Percentiles rank a stretch among this genome's conserved stretches.
Evolutionary conservation across 2,888 invertebrate species (phyloP).

Genomic region (Zygothrica quintamaculata): DNA sequence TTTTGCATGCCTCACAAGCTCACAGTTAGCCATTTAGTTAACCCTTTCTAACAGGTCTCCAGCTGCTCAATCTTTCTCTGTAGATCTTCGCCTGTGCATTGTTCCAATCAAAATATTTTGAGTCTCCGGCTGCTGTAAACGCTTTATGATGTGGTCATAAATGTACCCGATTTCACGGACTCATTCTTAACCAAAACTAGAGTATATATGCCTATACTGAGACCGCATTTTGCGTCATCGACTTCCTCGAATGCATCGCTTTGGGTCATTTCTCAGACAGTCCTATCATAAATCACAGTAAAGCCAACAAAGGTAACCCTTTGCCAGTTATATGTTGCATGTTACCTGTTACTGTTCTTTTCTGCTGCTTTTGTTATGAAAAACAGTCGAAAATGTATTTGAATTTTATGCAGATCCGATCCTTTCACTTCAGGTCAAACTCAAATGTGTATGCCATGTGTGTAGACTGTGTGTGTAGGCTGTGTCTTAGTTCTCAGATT

Average conservation of each 20-base stretch:
- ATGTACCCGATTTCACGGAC: slow-evolving; percentile 61
- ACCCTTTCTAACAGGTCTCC: slow-evolving; percentile 53
- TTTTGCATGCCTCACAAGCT: too few species aligned
- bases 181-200: slow-evolving; percentile 32
- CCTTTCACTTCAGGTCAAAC: background rate
- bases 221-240: slow-evolving; percentile 63
- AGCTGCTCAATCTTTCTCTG: slow-evolving; percentile 44
- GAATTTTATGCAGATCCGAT: slow-evolving; percentile 16
- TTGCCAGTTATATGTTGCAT: slow-evolving; percentile 25
- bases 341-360: slow-evolving; percentile 45
- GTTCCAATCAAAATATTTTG: slow-evolving; percentile 82
- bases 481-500: too few species aligned
- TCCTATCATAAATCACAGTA: slow-evolving; percentile 60
- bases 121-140: slow-evolving; percentile 62
- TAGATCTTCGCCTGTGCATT: slow-evolving; percentile 49
- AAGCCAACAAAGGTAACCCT: slow-evolving; percentile 48
- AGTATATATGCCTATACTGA: slow-evolving; percentile 11
- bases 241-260: slow-evolving; percentile 28
- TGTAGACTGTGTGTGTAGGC: too few species aligned
- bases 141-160: slow-evolving; percentile 75
- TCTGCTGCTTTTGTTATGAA: slow-evolving; percentile 18
- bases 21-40: too few species aligned
- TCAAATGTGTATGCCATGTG: background rate
- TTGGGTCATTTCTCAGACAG: slow-evolving; percentile 27
- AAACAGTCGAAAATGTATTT: slow-evolving; percentile 21